phyloP scores from a whole-genome alignment of 2,797 vertebrate genomes.

The Crossoptilon crossoptilon region DNA sequence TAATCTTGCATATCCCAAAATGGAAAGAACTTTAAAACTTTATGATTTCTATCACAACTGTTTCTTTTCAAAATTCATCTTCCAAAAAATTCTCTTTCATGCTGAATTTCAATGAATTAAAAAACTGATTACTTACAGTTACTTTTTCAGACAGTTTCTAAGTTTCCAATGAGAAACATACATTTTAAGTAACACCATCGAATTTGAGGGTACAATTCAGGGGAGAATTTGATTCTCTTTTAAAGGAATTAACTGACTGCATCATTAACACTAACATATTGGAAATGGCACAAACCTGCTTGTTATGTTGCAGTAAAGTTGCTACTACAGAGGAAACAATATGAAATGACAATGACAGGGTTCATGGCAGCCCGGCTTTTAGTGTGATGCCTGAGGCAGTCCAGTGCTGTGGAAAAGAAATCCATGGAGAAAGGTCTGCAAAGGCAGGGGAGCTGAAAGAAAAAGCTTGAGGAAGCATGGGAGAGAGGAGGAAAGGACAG shows the following conservation, averaged over 20 bases:
- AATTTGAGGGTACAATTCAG: background rate
- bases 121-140: background rate
- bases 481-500: conserved; percentile 18
- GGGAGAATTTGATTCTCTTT: background rate
- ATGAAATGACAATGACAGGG: background rate
- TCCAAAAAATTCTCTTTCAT: conserved; percentile 26
- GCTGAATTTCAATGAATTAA: background rate
- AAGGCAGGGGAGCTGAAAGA: conserved; percentile 19
- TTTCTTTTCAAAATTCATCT: conserved; percentile 38
- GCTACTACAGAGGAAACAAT: background rate
- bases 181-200: background rate
- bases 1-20: background rate
- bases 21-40: conserved; percentile 33
- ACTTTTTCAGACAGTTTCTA: background rate
- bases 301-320: background rate
- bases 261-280: background rate
- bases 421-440: conserved; percentile 10
- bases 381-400: background rate
- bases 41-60: background rate
- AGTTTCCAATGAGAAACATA: background rate
- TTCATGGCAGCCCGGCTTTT: background rate
- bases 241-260: background rate
- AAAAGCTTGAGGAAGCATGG: conserved; percentile 3
- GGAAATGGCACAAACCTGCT: background rate
- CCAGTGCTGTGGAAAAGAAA: background rate